Base-by-base conservation (phyloP, 1,140 invertebrate genomes). In the Teleopsis dalmanni region DNA sequence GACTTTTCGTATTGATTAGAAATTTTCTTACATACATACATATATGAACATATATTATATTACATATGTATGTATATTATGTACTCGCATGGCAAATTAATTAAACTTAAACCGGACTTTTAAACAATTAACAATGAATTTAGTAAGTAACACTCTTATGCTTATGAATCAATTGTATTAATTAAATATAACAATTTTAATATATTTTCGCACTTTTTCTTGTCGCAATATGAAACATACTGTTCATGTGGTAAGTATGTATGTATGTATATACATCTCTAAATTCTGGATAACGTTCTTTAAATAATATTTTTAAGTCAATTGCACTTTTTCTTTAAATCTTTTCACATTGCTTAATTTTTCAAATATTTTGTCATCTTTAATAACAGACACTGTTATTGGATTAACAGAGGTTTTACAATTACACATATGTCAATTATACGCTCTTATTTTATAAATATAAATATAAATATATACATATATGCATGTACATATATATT, bases 361-460 rank as follows among this genome's bases (percentile, higher is more conserved):
- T 37, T 27, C 11, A 11, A 3, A 18, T 14, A 3, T 37, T 47
- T n/a, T 47, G 7, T 5, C 5, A 10, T 8, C 29, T 27, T 10
- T 16, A 9, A 41, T 23, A 36, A 11, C n/a, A 23, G 42, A 38
- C 23, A 36, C 44, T 29, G 14, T 48, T 4, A 6, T 29, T 14
- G 16, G 43, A 55, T 34, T 47, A 35, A 42, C n/a, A 19, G 13
- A 45, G 34, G 14, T 50, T 41, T 25, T 45, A 35, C 46, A 34
- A 25, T 35, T 47, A 13, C 47, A 47, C 4, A 18, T 22, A 35
- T 14, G 33, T 34, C n/a, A n/a, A n/a, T n/a, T n/a, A n/a, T n/a
- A n/a, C n/a, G n/a, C n/a, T n/a, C n/a, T n/a, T n/a, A n/a, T n/a
- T n/a, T n/a, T n/a, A 27, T 52, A 42, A 16, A 47, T 44, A 27